phyloP scores from a whole-genome alignment of 1,140 invertebrate species.

The Leguminivora glycinivorella region DNA sequence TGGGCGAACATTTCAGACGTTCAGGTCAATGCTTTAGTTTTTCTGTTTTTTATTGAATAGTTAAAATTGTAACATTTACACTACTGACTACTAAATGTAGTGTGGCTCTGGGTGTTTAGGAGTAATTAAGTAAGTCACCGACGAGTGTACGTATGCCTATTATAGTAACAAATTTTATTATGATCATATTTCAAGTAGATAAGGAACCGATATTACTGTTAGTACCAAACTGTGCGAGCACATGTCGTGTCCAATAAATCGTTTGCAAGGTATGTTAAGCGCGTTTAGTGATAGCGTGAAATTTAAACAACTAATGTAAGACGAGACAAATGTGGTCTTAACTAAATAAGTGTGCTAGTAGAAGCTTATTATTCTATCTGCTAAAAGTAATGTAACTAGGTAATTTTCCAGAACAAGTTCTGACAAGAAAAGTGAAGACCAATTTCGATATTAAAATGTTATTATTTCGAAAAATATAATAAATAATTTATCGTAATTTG shows the following conservation, averaged over 20 bases:
- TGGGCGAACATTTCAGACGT: neutral
- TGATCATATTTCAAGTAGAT: neutral
- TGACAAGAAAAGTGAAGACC: constrained; percentile 33
- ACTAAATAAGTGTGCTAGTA: constrained; percentile 20
- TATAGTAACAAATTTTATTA: constrained; percentile 1
- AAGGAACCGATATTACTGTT: neutral
- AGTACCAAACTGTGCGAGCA: neutral
- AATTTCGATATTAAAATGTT: constrained; percentile 40
- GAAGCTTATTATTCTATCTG: constrained; percentile 19
- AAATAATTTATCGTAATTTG: constrained; percentile 47
- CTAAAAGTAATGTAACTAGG: constrained; percentile 19
- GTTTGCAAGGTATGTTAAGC: neutral
- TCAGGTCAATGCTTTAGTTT: neutral
- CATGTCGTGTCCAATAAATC: neutral
- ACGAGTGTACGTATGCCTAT: neutral
- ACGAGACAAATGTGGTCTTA: neutral
- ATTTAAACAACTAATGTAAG: neutral
- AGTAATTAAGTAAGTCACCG: neutral
- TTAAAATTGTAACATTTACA: neutral
- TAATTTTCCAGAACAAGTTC: constrained; percentile 11
- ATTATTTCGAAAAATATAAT: constrained; percentile 39
- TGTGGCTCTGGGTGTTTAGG: constrained; percentile 20
- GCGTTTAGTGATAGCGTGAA: neutral
- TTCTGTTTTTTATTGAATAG: constrained; percentile 7
- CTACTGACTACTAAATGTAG: constrained; percentile 18